Conservation (phyloP, 2,888 invertebrate species). For the Drosophila melanocephala region DNA sequence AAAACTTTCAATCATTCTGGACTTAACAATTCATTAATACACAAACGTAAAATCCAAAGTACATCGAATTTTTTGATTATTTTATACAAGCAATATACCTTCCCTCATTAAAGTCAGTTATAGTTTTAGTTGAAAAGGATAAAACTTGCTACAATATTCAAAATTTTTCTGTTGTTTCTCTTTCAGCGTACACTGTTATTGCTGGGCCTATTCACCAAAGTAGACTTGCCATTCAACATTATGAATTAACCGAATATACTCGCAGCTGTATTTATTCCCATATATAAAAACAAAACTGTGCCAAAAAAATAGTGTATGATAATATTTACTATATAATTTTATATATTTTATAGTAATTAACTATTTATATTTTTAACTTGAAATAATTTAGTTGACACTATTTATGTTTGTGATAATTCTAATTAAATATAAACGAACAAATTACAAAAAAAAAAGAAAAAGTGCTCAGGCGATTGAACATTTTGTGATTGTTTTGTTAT, state of each 20-base stretch:
- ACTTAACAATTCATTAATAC: background rate
- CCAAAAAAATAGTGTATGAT: constrained; percentile 61
- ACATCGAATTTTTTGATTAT: background rate
- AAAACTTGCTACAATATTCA: background rate
- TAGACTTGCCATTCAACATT: constrained; percentile 36
- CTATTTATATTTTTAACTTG: constrained; percentile 62
- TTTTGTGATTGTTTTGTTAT: background rate
- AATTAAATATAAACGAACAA: constrained; percentile 58
- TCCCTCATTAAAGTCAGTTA: background rate
- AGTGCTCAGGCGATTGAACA: background rate
- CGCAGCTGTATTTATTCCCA: constrained; percentile 25
- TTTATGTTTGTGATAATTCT: constrained; percentile 75
- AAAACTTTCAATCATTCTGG: background rate
- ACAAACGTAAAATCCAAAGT: background rate
- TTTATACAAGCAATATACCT: background rate
- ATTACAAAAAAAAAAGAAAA: constrained; percentile 1
- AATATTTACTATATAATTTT: constrained; percentile 37
- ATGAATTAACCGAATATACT: constrained; percentile 30
- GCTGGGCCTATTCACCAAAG: constrained; percentile 4
- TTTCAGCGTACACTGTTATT: constrained; percentile 30
- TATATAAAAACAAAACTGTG: constrained; percentile 52
- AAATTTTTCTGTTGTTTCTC: background rate
- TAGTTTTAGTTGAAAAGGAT: background rate
- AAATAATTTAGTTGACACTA: constrained; percentile 62
- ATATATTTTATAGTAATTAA: constrained; percentile 57